phyloP scores from a whole-genome alignment of 1,140 invertebrate genomes.

The Globodera rostochiensis region DNA sequence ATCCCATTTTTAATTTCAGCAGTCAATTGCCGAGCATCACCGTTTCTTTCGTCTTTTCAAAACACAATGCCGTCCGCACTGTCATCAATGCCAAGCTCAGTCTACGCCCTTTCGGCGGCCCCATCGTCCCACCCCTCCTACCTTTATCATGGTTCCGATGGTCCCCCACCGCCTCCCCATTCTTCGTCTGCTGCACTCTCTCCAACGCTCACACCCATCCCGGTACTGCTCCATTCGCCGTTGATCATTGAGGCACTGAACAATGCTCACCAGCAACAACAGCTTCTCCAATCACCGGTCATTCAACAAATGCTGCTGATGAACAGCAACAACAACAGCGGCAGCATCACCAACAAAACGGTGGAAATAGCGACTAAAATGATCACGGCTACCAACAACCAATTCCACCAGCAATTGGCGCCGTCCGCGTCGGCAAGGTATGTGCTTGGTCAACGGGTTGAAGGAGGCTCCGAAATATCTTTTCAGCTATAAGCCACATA shows the following conservation, averaged over 20 bases:
- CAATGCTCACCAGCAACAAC: slow-evolving; percentile 15
- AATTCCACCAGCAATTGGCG: neutral
- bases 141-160: neutral
- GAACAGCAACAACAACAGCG: neutral
- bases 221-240: slow-evolving; percentile 14
- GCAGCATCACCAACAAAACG: too few relatives aligned
- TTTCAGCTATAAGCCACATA: neutral
- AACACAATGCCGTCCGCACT: neutral
- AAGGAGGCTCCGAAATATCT: neutral
- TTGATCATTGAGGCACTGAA: slow-evolving; percentile 6
- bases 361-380: neutral
- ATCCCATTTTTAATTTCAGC: neutral
- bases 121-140: neutral
- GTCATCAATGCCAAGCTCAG: neutral
- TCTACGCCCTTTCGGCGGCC: neutral
- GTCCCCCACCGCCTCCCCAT: slow-evolving; percentile 12
- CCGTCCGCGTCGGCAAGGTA: neutral
- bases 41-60: neutral
- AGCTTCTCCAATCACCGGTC: neutral
- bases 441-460: too few relatives aligned
- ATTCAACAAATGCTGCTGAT: neutral
- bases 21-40: neutral
- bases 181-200: neutral
- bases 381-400: neutral
- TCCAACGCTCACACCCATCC: neutral